Base-by-base conservation (phyloP, 2,888 invertebrate species). In the Nowickia ferox region DNA sequence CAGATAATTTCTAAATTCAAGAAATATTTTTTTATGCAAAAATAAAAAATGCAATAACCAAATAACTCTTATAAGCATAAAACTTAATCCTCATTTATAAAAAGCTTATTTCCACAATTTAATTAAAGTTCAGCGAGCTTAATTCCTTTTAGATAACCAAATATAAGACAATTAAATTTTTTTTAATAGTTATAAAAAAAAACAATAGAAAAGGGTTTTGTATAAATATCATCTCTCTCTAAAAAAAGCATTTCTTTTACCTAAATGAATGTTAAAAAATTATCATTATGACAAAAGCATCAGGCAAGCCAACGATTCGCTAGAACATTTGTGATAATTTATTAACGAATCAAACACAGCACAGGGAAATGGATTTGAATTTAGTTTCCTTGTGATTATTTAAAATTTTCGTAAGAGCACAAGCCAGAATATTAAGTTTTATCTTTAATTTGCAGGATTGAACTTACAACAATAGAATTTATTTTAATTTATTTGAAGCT, bases 401-500 rank as follows among this genome's bases (percentile, higher is more conserved):
- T 30, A 30, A 19, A 63, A 44, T 63, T 51, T 66, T 17, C 11
- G 38, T 48, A 51, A n/a, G 38, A 30, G 30, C 57, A 57, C 2
- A 15, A 4, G 10, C 15, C 19, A 19, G 9, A 17, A 8, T 53
- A 53, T 53, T 17, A 8, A 61, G 10, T 46, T 15, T 69, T 81
- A 81, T 81, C 81, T 75, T 13, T 75, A 44, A 74, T 61, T 57
- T 74, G 84, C 84, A 77, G 72, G 68, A 38, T 48, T 77, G 77
- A 72, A 63, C 81, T 85, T 77, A 6, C n/a, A 76, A 80, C 68
- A 81, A 81, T 30, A 38, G 61, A 8, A 68, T 57, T 74, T 77
- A 74, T 74, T 77, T 74, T 74, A 42, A 55, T 40, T n/a, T 38
- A 38, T 79, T 76, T 66, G 1, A 9, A 61, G 22, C 38, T 71